These are phyloP conservation scores for Coremacera marginata DNA, from an alignment of 2,888 invertebrate species.

Conservation along the genomic window DNA sequence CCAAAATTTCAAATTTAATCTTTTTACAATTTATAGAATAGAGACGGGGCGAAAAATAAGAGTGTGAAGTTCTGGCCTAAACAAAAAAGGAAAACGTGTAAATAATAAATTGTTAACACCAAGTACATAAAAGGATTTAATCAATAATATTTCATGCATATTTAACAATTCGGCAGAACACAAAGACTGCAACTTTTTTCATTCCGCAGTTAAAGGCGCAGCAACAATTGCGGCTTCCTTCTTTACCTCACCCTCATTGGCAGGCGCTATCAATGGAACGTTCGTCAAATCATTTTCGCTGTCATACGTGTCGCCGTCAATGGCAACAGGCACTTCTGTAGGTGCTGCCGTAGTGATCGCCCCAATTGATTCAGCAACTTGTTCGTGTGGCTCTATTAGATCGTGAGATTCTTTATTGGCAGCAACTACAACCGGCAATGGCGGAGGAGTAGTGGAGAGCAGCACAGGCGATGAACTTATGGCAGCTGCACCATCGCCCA, in stretches of 20 bases:
- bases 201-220: constrained; percentile 54
- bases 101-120: constrained; percentile 19
- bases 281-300: constrained; percentile 51
- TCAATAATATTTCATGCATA: constrained; percentile 33
- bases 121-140: constrained; percentile 2
- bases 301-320: constrained; percentile 2
- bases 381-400: not conserved
- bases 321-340: not conserved
- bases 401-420: constrained; percentile 8
- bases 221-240: constrained; percentile 47
- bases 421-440: constrained; percentile 46
- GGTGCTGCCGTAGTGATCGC: not conserved
- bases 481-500: constrained; percentile 67
- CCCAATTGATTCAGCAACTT: not conserved
- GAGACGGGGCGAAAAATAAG: not conserved
- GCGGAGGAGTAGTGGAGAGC: constrained; percentile 62
- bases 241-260: constrained; percentile 45
- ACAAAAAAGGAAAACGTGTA: constrained; percentile 16
- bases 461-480: constrained; percentile 61
- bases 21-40: constrained; percentile 25
- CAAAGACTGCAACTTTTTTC: constrained; percentile 44
- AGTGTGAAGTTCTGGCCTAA: constrained; percentile 9
- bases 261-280: constrained; percentile 47
- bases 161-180: constrained; percentile 33
- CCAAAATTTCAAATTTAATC: constrained; percentile 9